Base-by-base conservation (phyloP, 2,888 invertebrate genomes). In the Marronus borbonicus region DNA sequence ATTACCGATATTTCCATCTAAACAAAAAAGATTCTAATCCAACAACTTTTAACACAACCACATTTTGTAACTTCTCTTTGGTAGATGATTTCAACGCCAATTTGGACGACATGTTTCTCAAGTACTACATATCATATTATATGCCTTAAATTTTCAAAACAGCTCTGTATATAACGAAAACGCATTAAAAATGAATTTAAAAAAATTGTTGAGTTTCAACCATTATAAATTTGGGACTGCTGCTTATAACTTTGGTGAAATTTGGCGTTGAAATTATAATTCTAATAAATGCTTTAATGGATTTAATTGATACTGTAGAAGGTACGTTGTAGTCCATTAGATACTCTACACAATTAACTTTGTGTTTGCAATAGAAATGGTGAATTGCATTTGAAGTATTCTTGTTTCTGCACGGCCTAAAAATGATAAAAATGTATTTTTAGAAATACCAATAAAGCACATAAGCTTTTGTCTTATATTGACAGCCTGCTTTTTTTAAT, bases 71-170 rank as follows among this genome's bases (percentile, higher is more conserved):
- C 12, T 17, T 17, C 17, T 65, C 31, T 17, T 62, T 68, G 39
- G 20, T 3, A 14, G 12, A 44, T 36, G 12, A 44, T 72, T 72
- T 60, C 72, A 60, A 44, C 72, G 72, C 60, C 60, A 60, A 68
- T 17, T 10, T 20, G 58, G 36, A 72, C 39, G 10, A 60, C 36
- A 44, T 68, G 10, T 68, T 68, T 72, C 58, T 39, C 20, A 72
- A 72, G 31, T 17, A 52, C n/a, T 36, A 72, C 60, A 72, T 72
- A 72, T 72, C 72, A 72, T 72, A 72, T 24, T 24, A 50, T 44
- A 72, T 72, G 72, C 72, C 72, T 72, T 72, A 72, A 20, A 72
- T 72, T 72, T 72, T 60, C 39, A 24, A 58, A 39, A 39, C 72
- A 58, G n/a, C n/a, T 44, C 20, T 52, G 69, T 55, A 55, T 28